A percentile compares a stretch with the other conserved stretches of the same genome.
phyloP scores from a whole-genome alignment of 2,113 vertebrate species.

The Aplodontia rufa region DNA sequence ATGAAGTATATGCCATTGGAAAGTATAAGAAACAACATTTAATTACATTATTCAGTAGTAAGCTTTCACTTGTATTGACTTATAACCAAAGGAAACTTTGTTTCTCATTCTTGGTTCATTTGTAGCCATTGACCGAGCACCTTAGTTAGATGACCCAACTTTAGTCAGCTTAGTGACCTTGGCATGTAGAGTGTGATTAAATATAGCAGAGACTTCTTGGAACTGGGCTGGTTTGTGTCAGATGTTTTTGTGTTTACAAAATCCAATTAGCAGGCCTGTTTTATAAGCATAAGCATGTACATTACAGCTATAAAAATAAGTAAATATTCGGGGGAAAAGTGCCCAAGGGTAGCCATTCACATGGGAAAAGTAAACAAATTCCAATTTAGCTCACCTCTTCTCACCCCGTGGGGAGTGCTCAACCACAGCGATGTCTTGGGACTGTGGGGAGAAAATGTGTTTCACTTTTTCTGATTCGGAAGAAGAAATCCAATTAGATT shows the following conservation, averaged over 20 bases:
- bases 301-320: slow-evolving; percentile 1
- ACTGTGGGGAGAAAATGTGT: not conserved
- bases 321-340: not conserved
- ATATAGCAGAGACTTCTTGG: not conserved
- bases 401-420: not conserved
- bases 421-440: not conserved
- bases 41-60: slow-evolving; percentile 1
- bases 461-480: not conserved
- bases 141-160: not conserved
- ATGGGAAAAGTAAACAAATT: slow-evolving; percentile 37
- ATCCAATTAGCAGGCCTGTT: not conserved
- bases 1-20: not conserved
- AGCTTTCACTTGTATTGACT: not conserved
- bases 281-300: not conserved
- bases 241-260: slow-evolving; percentile 15
- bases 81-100: not conserved
- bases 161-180: slow-evolving; percentile 15
- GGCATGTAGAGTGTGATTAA: not conserved
- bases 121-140: not conserved
- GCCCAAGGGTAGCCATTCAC: not conserved
- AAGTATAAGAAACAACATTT: not conserved
- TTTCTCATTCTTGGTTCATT: not conserved
- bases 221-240: not conserved
- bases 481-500: not conserved
- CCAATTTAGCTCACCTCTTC: not conserved